Conservation (phyloP, 1,140 invertebrate genomes). For the Sitobion miscanthi region DNA sequence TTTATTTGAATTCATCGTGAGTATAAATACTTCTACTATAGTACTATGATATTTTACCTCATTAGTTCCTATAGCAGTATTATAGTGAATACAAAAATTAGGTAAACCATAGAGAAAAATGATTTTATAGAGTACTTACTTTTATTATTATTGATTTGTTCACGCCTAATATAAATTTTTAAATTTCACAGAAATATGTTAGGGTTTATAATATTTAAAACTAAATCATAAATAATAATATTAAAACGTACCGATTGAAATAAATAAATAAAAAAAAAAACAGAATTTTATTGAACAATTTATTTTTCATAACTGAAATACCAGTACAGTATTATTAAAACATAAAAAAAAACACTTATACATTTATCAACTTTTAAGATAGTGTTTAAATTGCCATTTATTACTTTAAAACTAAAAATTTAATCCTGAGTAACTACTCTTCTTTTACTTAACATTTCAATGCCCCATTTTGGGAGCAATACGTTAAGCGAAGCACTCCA, state of each 20-base stretch:
- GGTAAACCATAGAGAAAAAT: not conserved
- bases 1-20: not conserved
- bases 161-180: not conserved
- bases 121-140: not conserved
- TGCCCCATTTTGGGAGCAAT: not conserved
- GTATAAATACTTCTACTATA: not conserved
- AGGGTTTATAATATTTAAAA: not conserved
- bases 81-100: not conserved
- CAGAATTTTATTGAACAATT: not conserved
- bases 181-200: not conserved
- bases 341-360: not conserved
- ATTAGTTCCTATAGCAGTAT: accelerated
- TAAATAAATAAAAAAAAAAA: not conserved
- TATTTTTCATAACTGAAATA: not conserved
- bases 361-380: not conserved
- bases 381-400: not conserved
- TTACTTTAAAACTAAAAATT: not conserved
- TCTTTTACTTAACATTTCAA: conserved; percentile 9
- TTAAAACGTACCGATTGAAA: not conserved
- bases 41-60: not conserved
- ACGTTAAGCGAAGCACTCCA: not conserved
- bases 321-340: not conserved
- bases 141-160: not conserved
- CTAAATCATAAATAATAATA: not conserved
- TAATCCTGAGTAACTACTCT: not conserved